Evolutionary conservation across 2,113 vertebrate genomes (phyloP), one percentile per base, ranked within the genome.

Genomic region (Speoplatyrhinus poulsoni): DNA sequence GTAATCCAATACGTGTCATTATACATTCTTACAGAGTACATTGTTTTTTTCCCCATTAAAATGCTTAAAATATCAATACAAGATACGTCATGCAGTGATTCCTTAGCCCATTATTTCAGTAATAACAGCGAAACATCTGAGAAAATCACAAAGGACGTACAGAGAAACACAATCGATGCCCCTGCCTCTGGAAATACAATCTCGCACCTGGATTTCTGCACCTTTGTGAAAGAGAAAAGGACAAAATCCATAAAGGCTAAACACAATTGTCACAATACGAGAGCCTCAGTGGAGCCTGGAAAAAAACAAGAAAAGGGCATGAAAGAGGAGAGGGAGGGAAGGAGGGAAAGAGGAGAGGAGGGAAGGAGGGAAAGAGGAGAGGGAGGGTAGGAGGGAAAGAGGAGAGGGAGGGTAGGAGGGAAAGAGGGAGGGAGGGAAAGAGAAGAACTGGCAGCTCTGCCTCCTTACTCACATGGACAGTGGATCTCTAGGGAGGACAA

Each of bases 231-330:
- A 58, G 16, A 65, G 64, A 57, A 60, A 77, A 79, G 77, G 75
- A 68, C 68, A 84, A 84, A 88, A 61, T 62, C 75, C 61, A 81
- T 88, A 83, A 89, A 89, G 89, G 86, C 87, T 93, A 26, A 93
- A 92, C 92, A 88, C 88, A 92, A 92, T 92, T 90, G 90, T 86
- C 82, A 88, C 87, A 88, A 88, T 88, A 86, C 26, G 26, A 92
- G 84, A 76, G 84, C 89, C 89, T 92, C 85, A 83, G 79, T 26
- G 81, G 90, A 92, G 86, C 84, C 83, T 87, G 88, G 82, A 82
- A 85, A 87, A 89, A 72, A 73, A 65, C 49, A 48, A 54, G 66
- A 56, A 60, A 73, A 57, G 48, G 75, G 62, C 60, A 71, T 55
- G 65, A 59, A 70, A 62, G 75, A 62, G 58, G 58, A 50, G 19